Percentiles rank a stretch among this genome's conserved stretches.
phyloP scores from a whole-genome alignment of 2,797 vertebrate species.

The Melanotaenia parkinsoni region DNA sequence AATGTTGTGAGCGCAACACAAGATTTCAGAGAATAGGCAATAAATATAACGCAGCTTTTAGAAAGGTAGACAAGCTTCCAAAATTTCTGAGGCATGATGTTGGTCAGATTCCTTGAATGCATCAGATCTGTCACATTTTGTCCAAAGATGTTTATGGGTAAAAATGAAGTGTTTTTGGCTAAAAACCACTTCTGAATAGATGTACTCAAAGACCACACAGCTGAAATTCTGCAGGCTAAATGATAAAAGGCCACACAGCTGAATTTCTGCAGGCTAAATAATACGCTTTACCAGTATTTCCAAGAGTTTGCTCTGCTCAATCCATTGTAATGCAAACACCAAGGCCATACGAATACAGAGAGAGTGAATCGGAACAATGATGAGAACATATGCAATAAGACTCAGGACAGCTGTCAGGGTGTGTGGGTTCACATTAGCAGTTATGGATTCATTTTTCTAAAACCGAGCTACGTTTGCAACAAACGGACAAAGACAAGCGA shows the following conservation, averaged over 20 bases:
- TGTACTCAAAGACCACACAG: slow-evolving; percentile 23
- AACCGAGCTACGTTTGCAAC: slow-evolving; percentile 19
- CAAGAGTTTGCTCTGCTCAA: slow-evolving; percentile 38
- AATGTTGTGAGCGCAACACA: slow-evolving; percentile 5
- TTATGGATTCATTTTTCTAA: slow-evolving; percentile 32
- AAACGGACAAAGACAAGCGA: slow-evolving; percentile 4
- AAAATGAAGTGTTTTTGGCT: not conserved
- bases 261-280: slow-evolving; percentile 40
- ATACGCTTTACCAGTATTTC: slow-evolving; percentile 47
- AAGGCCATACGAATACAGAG: slow-evolving; percentile 40
- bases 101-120: slow-evolving; percentile 26
- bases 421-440: slow-evolving; percentile 28
- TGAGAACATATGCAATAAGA: slow-evolving; percentile 55
- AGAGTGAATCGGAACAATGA: slow-evolving; percentile 68
- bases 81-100: not conserved
- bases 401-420: slow-evolving; percentile 63
- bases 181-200: not conserved
- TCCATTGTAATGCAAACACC: slow-evolving; percentile 72
- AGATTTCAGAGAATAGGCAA: slow-evolving; percentile 27
- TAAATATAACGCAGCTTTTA: slow-evolving; percentile 11
- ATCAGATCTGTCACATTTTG: slow-evolving; percentile 26
- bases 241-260: slow-evolving; percentile 19
- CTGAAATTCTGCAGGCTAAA: slow-evolving; percentile 34
- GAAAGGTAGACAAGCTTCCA: slow-evolving; percentile 17
- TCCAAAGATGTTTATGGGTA: not conserved